These are phyloP conservation scores for Laterallus jamaicensis DNA, from an alignment of 2,113 vertebrate species.

Conservation along the genomic window DNA sequence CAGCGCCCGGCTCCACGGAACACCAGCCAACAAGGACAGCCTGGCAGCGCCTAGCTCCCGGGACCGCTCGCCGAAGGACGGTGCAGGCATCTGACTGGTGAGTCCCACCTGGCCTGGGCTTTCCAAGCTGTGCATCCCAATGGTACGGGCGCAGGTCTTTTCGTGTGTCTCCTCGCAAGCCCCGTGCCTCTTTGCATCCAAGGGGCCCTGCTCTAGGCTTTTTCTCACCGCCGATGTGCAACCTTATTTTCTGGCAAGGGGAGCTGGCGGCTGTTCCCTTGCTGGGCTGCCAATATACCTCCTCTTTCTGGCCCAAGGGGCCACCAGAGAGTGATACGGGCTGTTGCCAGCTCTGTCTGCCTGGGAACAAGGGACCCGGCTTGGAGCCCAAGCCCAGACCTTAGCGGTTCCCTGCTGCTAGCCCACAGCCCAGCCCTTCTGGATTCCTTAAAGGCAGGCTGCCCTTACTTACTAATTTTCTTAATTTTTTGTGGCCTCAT, in stretches of 20 bases:
- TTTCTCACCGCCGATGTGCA: background rate
- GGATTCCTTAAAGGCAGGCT: background rate
- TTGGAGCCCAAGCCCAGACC: background rate
- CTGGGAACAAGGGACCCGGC: conserved; percentile 6
- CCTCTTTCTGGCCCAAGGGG: background rate
- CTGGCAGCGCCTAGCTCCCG: background rate
- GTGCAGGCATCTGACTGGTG: background rate
- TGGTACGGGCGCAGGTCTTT: background rate
- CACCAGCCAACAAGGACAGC: background rate
- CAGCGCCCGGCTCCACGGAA: background rate
- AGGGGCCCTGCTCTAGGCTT: background rate
- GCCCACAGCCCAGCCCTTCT: background rate
- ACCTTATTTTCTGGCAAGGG: background rate
- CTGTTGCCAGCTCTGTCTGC: conserved; percentile 16
- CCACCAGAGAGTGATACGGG: background rate
- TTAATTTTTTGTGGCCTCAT: conserved; percentile 15
- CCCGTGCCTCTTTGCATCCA: background rate
- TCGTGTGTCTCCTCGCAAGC: accelerated
- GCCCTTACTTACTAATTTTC: background rate
- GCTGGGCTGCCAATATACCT: conserved; percentile 13
- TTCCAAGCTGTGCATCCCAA: accelerated
- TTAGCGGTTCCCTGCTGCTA: background rate
- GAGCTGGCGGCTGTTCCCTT: background rate
- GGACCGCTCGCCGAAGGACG: background rate
- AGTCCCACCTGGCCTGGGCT: background rate